Evolutionary conservation across 2,888 invertebrate genomes (phyloP), one percentile per base, ranked within the genome.

Genomic region (Helobdella robusta): DNA sequence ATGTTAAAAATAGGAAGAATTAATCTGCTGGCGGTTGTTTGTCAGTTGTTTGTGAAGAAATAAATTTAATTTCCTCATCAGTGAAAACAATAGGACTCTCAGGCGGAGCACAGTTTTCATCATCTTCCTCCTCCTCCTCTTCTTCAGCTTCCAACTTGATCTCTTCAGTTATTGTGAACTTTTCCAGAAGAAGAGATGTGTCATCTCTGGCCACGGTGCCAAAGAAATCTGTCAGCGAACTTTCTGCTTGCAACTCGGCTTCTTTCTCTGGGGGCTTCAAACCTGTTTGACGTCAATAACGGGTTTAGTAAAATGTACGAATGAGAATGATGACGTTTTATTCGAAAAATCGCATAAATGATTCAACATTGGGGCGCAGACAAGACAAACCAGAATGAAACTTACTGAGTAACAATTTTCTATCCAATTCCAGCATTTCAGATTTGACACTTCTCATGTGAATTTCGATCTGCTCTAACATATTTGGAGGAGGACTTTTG

Each of bases 381-480:
- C 36, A 2, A 30, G 20, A 20, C 2, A 59, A 35, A 34, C 25
- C 30, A 5, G 5, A n/a, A 5, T 3, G 15, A 25, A 25, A 50
- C 62, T 30, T 25, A 62, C 62, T 50, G 32, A 23, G 32, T 5
- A 50, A 23, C 28, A 62, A 25, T 11, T 30, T 23, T 2, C 62
- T 48, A 62, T 62, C 62, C 8, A 62, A 34, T 30, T 62, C 62
- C 25, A 46, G 46, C 62, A 62, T 62, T 30, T 62, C 62, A 15
- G 48, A 23, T 35, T 48, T 46, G 62, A 50, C 62, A 3, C 8
- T 34, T 25, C 50, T 36, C 62, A 50, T 30, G 2, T 50, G n/a
- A 15, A 32, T 35, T 6, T 36, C 62, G 23, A 62, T 62, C 20
- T 46, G 50, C 20, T 62, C 62, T 28, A 50, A 30, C 62, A 62